Evolutionary conservation across 2,888 invertebrate species (phyloP).

Genomic region (Hypomecis atomaria): DNA sequence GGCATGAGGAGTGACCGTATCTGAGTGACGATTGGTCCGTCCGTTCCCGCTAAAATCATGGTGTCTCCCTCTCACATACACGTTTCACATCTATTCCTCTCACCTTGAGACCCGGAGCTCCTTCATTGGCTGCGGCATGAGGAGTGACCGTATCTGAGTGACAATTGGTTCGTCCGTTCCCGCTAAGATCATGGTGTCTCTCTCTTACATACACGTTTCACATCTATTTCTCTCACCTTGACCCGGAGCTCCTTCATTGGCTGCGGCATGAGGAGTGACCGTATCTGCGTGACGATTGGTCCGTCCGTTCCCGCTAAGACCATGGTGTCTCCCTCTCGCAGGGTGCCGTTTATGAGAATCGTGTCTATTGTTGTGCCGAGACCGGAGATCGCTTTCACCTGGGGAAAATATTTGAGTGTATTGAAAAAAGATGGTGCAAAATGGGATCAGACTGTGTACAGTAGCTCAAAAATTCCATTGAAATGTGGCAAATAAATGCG

Average conservation of each 20-base stretch:
- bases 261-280: slow-evolving; percentile 98
- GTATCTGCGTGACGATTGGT: slow-evolving; percentile 98
- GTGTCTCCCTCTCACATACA: slow-evolving; percentile 97
- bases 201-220: no score
- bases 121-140: no score
- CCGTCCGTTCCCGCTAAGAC: slow-evolving; percentile 99
- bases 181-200: no score
- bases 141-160: no score
- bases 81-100: slow-evolving; percentile 82
- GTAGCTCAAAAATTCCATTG: no score
- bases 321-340: slow-evolving; percentile 97
- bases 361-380: slow-evolving; percentile 99
- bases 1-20: slow-evolving; percentile 99
- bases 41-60: slow-evolving; percentile 97
- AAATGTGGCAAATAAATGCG: no score
- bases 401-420: slow-evolving; percentile 34
- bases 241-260: slow-evolving; percentile 98
- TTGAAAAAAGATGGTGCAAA: no score
- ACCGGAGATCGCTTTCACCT: slow-evolving; percentile 98
- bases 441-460: no score
- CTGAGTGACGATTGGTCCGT: slow-evolving; percentile 99
- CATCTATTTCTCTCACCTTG: slow-evolving; percentile 85
- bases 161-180: no score
- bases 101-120: background rate
- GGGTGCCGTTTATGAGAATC: slow-evolving; percentile 97